Evolutionary conservation across 2,113 vertebrate genomes (phyloP).

Genomic region (Bombycilla garrulus): DNA sequence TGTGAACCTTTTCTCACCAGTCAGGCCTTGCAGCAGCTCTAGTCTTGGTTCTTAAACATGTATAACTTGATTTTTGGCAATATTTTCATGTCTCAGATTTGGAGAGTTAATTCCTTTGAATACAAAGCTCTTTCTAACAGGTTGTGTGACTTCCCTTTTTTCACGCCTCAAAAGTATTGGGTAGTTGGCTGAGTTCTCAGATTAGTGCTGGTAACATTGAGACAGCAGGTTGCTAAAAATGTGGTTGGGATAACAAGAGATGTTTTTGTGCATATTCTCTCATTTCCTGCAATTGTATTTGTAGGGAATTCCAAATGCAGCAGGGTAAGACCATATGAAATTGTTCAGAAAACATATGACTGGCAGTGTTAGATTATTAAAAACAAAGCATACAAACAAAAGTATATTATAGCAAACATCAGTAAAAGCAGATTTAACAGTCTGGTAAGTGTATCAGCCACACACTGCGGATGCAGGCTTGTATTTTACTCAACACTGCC

Average conservation of each 20-base stretch:
- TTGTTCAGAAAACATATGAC: neutral
- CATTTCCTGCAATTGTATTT: neutral
- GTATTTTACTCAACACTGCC: neutral
- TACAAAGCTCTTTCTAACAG: neutral
- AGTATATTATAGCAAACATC: neutral
- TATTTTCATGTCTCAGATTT: neutral
- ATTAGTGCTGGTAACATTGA: neutral
- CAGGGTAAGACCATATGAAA: neutral
- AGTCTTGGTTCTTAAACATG: neutral
- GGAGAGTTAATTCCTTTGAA: neutral
- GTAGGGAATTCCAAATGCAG: neutral
- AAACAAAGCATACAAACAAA: neutral
- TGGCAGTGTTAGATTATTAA: neutral
- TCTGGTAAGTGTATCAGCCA: neutral
- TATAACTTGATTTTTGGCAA: neutral
- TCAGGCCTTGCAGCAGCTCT: neutral
- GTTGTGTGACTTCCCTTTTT: neutral
- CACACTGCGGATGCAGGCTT: neutral
- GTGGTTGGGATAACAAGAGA: neutral
- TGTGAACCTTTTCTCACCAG: neutral
- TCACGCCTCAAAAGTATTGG: neutral
- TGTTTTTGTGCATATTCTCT: neutral
- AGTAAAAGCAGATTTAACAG: neutral
- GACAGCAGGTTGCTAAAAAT: neutral
- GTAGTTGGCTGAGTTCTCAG: neutral